Evolutionary conservation across 2,888 invertebrate species (phyloP), one percentile per base, ranked within the genome.

Genomic region (Odontothrips loti): DNA sequence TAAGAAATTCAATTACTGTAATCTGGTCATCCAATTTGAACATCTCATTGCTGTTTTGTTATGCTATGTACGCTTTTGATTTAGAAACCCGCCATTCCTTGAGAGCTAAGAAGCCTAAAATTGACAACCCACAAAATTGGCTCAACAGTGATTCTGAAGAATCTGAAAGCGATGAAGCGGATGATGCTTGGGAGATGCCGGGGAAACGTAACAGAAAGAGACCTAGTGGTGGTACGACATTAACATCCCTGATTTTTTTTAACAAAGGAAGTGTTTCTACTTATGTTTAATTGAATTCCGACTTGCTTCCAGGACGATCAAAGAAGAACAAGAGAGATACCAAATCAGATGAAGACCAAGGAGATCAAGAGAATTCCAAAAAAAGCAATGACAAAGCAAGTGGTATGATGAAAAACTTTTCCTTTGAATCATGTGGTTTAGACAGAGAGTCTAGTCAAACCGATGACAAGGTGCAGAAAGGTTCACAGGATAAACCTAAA

Each of bases 301-400:
- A 43, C 2, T 43, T 75, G 23, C 12, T 27, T 75, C 12, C 12
- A 75, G 68, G 68, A 27, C 68, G 68, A 10, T 75, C 68, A 10
- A 8, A n/a, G 27, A 75, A 75, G 27, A 75, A 75, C n/a, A 58
- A 58, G 58, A 58, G 27, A 75, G 47, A 47, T 20, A 51, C 48
- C 3, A 48, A 80, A 75, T 80, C 75, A 75, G 75, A 80, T 80
- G 63, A 80, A 48, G 51, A 12, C n/a, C 48, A 58, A 29, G 80
- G 29, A 47, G 48, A 47, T 80, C 15, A 47, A 58, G 58, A 17
- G 17, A 27, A 11, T 12, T 4, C 68, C 68, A 23, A 12, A 27
- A 75, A 75, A 12, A 27, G 8, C 23, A 75, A 75, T 27, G 58
- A 58, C 58, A 58, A 58, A 58, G 20, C 58, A 1, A 4, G 17